Evolutionary conservation across 2,797 vertebrate genomes (phyloP), one percentile per base, ranked within the genome.

Genomic region (Chaenodraco wilsoni): DNA sequence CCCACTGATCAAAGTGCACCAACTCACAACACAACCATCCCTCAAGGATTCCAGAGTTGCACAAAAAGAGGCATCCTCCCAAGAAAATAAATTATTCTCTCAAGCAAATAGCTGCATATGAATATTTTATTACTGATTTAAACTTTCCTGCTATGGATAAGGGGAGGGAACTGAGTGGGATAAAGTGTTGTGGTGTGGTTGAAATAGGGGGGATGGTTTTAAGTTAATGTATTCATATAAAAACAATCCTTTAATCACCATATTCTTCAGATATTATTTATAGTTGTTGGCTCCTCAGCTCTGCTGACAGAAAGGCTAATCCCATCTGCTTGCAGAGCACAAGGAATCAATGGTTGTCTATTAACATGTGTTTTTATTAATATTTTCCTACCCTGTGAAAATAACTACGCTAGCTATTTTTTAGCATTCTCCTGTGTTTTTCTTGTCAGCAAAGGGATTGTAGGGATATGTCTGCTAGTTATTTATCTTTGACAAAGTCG

Each of bases 61-160:
- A 74, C 88, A 76, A 90, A 93, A 91, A 92, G 90, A 92, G 79
- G 88, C 89, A 90, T 92, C 89, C 83, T 86, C 91, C 84, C 88
- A 88, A 85, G 84, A 90, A 93, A 93, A 91, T 92, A 91, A 89
- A 93, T 92, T 88, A 93, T 90, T 95, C 94, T 95, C 90, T 93
- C 87, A 91, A 94, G 86, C 67, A 89, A 95, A 92, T 79, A 93
- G 84, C 88, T 93, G 79, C 65, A 56, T 89, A 91, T 94, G 91
- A 95, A 92, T 95, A 95, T 94, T 91, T 93, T 93, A 91, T 94
- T 84, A 87, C 70, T 83, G 82, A 92, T 89, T 93, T 94, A 91
- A 92, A 83, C 88, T 84, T 88, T 56, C 82, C 81, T 89, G 74
- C 86, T 78, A 72, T 69, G 56, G 89, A 89, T 86, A 91, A 88